Base-by-base conservation (phyloP, 2,888 invertebrate species). In the Melanostoma mellinum region DNA sequence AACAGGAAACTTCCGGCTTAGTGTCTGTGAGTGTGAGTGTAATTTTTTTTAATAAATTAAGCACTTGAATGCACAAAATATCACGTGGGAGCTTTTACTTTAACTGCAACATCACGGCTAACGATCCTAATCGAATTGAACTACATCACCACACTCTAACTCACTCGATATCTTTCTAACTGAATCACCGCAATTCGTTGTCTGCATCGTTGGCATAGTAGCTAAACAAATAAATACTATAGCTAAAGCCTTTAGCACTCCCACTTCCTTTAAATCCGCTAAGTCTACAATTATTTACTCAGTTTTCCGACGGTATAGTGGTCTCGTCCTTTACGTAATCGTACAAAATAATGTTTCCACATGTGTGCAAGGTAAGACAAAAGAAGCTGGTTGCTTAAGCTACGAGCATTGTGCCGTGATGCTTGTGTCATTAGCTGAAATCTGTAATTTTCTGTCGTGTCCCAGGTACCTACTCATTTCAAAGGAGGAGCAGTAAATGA, bases 361-460 rank as follows among this genome's bases (percentile, higher is more conserved):
- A 33, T 50, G 32, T 44, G 9, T 52, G 38, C 53, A 42, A 8
- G n/a, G n/a, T 20, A 53, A 20, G 10, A 63, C 50, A 75, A 56
- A 40, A 4, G 52, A 50, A 20, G 32, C 63, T 67, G 38, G 68
- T 8, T 48, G 36, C n/a, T 63, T 61, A 10, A 46, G 6, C 38
- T 69, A 30, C 30, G 5, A 71, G 52, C 65, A 71, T 53, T 63
- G 50, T 53, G 50, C 60, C 33, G 6, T 65, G 80, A 53, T 71
- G 75, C 40, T 72, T 76, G 65, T 72, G 72, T 73, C 81, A 82
- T 82, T 77, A 82, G 61, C 61, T 77, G 50, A 68, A 76, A 76
- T 80, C 72, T 76, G 81, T 76, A 76, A 81, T 76, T 76, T 76
- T 65, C 58, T 40, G 30, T 55, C 48, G 55, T 46, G 35, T 68